Percentiles rank a stretch among this genome's conserved stretches.
These are phyloP conservation scores for Channallabes apus DNA, from an alignment of 2,797 vertebrate genomes.

Conservation along the genomic window DNA sequence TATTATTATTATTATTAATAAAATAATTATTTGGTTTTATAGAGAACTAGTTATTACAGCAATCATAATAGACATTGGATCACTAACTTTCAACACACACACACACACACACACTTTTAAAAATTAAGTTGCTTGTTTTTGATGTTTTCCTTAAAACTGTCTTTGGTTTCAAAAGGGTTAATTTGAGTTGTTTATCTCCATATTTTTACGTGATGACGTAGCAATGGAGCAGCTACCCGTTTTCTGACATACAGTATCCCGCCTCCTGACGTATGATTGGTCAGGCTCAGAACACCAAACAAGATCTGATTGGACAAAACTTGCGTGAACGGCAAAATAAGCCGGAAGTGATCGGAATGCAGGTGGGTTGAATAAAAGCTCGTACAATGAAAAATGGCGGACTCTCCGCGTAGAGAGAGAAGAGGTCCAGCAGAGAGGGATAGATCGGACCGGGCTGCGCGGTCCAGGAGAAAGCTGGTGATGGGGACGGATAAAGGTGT, in stretches of 20 bases:
- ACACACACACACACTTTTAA: neutral
- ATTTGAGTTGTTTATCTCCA: constrained; percentile 7
- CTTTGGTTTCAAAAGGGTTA: neutral
- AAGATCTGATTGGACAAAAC: neutral
- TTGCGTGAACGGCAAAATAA: neutral
- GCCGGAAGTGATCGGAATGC: neutral
- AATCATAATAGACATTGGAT: neutral
- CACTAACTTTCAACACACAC: too few species aligned
- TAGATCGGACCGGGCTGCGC: constrained; percentile 59
- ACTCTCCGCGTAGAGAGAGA: constrained; percentile 61
- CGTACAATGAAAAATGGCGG: constrained; percentile 75
- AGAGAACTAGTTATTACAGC: neutral
- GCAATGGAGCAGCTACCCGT: neutral
- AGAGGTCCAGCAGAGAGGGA: constrained; percentile 66
- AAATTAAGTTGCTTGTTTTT: neutral
- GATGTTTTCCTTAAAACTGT: neutral
- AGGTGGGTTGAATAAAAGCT: neutral
- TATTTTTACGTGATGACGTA: constrained; percentile 60
- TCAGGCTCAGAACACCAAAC: neutral
- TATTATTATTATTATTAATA: too few species aligned
- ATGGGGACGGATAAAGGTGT: constrained; percentile 55
- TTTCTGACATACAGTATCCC: neutral
- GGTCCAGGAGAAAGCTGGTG: constrained; percentile 57
- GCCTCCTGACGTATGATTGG: constrained; percentile 12
- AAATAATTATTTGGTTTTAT: too few species aligned